Evolutionary conservation across 1,140 invertebrate species (phyloP).

Genomic region (Calosoma granatense): DNA sequence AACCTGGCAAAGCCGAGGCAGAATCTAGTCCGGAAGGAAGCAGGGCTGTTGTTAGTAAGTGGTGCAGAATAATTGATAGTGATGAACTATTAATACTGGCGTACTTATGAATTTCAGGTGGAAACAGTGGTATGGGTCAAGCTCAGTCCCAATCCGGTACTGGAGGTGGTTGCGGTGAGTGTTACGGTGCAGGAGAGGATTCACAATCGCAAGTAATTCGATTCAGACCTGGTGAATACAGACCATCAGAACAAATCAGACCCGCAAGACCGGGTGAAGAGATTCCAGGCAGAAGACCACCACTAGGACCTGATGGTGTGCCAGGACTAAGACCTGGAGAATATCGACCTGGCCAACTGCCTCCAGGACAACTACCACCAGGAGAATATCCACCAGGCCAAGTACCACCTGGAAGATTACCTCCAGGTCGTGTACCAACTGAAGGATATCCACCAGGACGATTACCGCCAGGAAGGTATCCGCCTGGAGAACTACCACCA

Average conservation of each 20-base stretch:
- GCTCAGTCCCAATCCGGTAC: conserved; percentile 42
- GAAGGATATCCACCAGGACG: too few relatives aligned
- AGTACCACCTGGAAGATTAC: not conserved
- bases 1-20: conserved; percentile 64
- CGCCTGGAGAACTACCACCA: not conserved
- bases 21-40: conserved; percentile 61
- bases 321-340: conserved; percentile 2
- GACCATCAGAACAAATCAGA: not conserved
- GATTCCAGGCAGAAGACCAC: conserved; percentile 3
- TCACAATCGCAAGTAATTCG: not conserved
- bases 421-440: not conserved
- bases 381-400: conserved; percentile 10
- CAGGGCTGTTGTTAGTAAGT: conserved; percentile 66
- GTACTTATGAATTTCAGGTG: conserved; percentile 21
- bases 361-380: conserved; percentile 5
- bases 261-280: conserved; percentile 7
- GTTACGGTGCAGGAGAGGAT: conserved; percentile 17
- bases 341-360: conserved; percentile 12
- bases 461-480: not conserved
- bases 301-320: conserved; percentile 11
- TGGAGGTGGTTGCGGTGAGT: conserved; percentile 24
- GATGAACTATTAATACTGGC: not conserved
- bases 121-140: conserved; percentile 62
- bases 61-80: too few relatives aligned
- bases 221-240: conserved; percentile 8